Base-by-base conservation (phyloP, 2,888 invertebrate genomes). In the Apamea monoglypha region DNA sequence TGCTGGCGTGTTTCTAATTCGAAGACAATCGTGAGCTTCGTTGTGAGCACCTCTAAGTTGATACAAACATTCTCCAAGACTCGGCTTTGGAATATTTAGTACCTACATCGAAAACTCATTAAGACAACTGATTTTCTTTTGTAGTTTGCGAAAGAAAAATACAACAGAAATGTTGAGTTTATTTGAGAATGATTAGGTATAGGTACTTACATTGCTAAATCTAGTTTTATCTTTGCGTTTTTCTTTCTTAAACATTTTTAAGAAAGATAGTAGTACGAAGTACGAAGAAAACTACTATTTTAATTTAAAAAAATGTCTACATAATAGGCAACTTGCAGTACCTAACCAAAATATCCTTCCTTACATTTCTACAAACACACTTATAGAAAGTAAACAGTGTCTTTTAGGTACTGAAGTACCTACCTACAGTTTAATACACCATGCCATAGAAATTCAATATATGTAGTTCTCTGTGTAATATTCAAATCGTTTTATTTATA, bases 21-120 rank as follows among this genome's bases (percentile, higher is more conserved):
- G 53, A 79, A 83, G 81, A 86, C 81, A 81, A 83, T 81, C 68
- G 81, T 73, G 32, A 79, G 67, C 70, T 68, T 83, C 50, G 68
- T 77, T 72, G 74, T 75, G 25, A 68, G 47, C 44, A 77, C 40
- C 47, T 73, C 76, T 64, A 36, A 83, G 66, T 76, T 50, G 61
- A 69, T 86, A 67, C 63, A 71, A 80, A 80, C 74, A 73, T 78
- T 78, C 66, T 68, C 36, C 36, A 63, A 50, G 44, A 50, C 59
- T 71, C n/a, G 25, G 68, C 44, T 80, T 80, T 68, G 50, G 44
- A 56, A 70, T 68, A 59, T 85, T 78, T 67, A 66, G 40, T 71
- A 76, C 53, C 25, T 25, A 56, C 74, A 86, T 83, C 61, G 69
- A 78, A 83, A 83, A 36, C 53, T 47, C 86, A 78, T 85, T 85